Evolutionary conservation across 30 jellyfish, hydroid and myxozoan genomes (phyloP), one percentile per base, ranked within the genome.

Genomic region (Mastigias papua): DNA sequence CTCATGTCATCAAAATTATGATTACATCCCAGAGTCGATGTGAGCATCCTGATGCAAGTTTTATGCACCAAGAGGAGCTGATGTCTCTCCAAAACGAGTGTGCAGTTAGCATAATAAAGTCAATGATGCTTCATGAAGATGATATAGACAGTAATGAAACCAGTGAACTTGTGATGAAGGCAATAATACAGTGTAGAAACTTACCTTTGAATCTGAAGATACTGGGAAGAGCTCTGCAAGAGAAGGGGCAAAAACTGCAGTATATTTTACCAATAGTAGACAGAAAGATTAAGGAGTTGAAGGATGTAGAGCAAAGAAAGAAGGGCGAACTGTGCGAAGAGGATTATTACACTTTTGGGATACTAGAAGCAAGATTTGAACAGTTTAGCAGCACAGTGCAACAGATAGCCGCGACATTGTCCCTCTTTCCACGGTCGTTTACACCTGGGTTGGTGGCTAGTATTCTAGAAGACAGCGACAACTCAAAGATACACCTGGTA

Each of bases 21-120:
- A 63, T 68, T 30, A 84, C 93, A 31, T 84, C 93, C 0, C 54
- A 87, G 26, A 29, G 37, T 5, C 54, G 51, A 71, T 49, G 93
- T 62, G 58, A 25, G 8, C 78, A 84, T 61, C 73, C 81, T 8
- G 37, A 26, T 13, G 85, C 86, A 1, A 50, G 35, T 34, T 48
- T 50, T 58, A 30, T 84, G 75, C 83, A 84, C 31, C 93, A 84
- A 72, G 86, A 84, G 26, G 35, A 84, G 58, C 76, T 84, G 46
- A 35, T 20, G 29, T 3, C 93, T 1, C 34, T 84, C n/a, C 48
- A 37, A 1, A 34, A 49, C 21, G 76, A 71, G 0, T 70, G 19
- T 48, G 80, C 93, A 30, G 70, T 71, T 28, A 22, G 22, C 34
- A 84, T 84, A 5, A 32, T 84, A 27, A 64, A 70, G 33, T 68